Percentiles rank a stretch among this genome's conserved stretches.
Evolutionary conservation across 2,113 vertebrate genomes (phyloP).

Genomic region (Macaca fascicularis): T2T-MFA8v1.1 NC_088385.1:109459001-109459500

Average conservation of each 20-base stretch:
- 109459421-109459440: conserved; percentile 95
- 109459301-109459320: conserved; percentile 97
- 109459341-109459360: conserved; percentile 96
- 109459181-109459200: conserved; percentile 84
- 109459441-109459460: conserved; percentile 99
- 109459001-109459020: conserved; percentile 83
- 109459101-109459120: conserved; percentile 82
- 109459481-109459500: conserved; percentile 99
- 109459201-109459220: conserved; percentile 90
- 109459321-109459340: conserved; percentile 98
- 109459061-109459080: conserved; percentile 81
- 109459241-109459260: conserved; percentile 96
- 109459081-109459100: conserved; percentile 88
- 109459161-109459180: conserved; percentile 80
- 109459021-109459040: conserved; percentile 79
- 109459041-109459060: conserved; percentile 82
- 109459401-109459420: conserved; percentile 99
- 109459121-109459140: conserved; percentile 85
- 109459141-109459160: conserved; percentile 80
- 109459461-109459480: conserved; percentile 99
- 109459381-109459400: conserved; percentile 99
- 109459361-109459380: conserved; percentile 97
- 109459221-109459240: conserved; percentile 99
- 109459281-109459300: conserved; percentile 96
- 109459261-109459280: conserved; percentile 94